Conservation (phyloP, 2,113 vertebrate genomes). For the Naja naja region DNA sequence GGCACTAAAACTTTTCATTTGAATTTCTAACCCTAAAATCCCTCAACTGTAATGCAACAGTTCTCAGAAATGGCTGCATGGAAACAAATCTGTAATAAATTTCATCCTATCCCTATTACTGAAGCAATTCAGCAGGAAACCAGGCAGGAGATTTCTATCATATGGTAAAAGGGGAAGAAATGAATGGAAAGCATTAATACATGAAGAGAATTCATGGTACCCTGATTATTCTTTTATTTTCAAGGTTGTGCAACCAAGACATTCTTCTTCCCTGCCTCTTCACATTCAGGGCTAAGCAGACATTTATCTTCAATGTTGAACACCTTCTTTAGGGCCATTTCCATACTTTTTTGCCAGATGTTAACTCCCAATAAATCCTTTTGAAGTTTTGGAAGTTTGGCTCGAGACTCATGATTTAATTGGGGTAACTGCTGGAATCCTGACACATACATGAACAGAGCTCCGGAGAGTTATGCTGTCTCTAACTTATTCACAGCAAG, state of each 20-base stretch:
- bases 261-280: not conserved
- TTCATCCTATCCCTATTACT: not conserved
- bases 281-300: not conserved
- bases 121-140: conserved; percentile 27
- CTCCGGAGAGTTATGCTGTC: not conserved
- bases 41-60: conserved; percentile 13
- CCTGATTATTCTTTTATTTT: not conserved
- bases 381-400: no score
- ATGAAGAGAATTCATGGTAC: not conserved
- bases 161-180: conserved; percentile 12
- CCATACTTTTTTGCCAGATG: not conserved
- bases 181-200: not conserved
- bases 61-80: conserved; percentile 15
- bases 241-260: not conserved
- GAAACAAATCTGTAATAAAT: not conserved
- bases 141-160: conserved; percentile 5
- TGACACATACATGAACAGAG: no score
- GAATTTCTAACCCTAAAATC: conserved; percentile 23
- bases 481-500: not conserved
- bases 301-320: not conserved
- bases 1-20: conserved; percentile 12
- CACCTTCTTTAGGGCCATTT: not conserved
- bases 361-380: not conserved
- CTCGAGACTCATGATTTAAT: no score
- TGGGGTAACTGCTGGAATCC: no score